Base-by-base conservation (phyloP, 2,888 invertebrate genomes). In the Hemistola chrysoprasaria region DNA sequence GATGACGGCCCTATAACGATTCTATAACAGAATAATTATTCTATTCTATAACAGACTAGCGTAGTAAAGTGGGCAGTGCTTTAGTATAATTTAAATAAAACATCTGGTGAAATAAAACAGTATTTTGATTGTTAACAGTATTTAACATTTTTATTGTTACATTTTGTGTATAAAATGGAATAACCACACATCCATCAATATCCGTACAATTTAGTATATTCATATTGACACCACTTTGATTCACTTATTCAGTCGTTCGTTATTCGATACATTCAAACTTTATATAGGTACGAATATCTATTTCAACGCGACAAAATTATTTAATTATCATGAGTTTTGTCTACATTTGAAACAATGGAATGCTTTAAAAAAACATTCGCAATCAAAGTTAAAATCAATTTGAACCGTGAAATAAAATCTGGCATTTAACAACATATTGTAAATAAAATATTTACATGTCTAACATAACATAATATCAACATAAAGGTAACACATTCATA, bases 111-210 rank as follows among this genome's bases (percentile, higher is more conserved):
- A 64, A 62, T 53, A 59, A 64, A 65, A 64, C 26, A 49, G 46
- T 34, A 33, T 32, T 43, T 11, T 25, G 3, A 27, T 48, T 59
- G 2, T 46, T 53, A n/a, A n/a, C n/a, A n/a, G n/a, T 50, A 54
- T 35, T 48, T 33, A 40, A 50, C 49, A 50, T 56, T 53, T 66
- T 61, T 60, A 63, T 52, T 59, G 57, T 57, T 65, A 63, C 59
- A 63, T 71, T 68, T 56, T 65, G 61, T 61, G 62, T 55, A 68
- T 67, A 73, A 71, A 74, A 73, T 62, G 62, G 63, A 70, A 68
- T 67, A 56, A 51, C 70, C 55, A 59, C 38, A 58, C 65, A 63
- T 32, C 31, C 7, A 43, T 40, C 35, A 39, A 36, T 10, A 8
- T 35, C 52, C 64, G 61, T 56, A 59, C 55, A 51, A 56, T 51